Conservation (phyloP, 2,113 vertebrate genomes). For the Muntiacus muntjak region DNA sequence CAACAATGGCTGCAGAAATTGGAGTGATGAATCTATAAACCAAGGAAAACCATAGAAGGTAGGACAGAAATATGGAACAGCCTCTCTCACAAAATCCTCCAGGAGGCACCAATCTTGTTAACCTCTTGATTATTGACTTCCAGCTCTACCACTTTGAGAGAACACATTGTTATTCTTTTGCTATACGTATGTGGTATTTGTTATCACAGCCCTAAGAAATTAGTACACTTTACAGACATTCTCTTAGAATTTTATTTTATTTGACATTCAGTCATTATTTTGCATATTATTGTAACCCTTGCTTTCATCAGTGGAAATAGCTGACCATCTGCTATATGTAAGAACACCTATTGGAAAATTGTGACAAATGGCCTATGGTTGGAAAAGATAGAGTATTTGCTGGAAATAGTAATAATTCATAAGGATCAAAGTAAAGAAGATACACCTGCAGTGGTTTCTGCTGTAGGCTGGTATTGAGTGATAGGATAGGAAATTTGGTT, state of each 20-base stretch:
- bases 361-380: neutral
- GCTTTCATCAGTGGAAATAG: neutral
- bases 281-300: neutral
- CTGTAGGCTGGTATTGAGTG: neutral
- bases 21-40: neutral
- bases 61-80: neutral
- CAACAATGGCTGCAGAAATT: neutral
- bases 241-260: neutral
- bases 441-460: neutral
- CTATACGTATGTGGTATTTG: neutral
- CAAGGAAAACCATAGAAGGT: neutral
- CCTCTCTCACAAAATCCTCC: neutral
- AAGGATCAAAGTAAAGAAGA: neutral
- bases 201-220: neutral
- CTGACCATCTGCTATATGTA: neutral
- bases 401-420: neutral
- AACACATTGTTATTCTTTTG: neutral
- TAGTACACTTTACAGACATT: neutral
- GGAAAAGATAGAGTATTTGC: neutral
- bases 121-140: neutral
- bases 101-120: neutral
- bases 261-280: neutral
- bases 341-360: neutral
- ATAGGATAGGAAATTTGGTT: neutral
- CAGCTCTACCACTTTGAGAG: neutral